phyloP scores from a whole-genome alignment of 2,113 vertebrate genomes.

The Notarius lentiginosus region DNA sequence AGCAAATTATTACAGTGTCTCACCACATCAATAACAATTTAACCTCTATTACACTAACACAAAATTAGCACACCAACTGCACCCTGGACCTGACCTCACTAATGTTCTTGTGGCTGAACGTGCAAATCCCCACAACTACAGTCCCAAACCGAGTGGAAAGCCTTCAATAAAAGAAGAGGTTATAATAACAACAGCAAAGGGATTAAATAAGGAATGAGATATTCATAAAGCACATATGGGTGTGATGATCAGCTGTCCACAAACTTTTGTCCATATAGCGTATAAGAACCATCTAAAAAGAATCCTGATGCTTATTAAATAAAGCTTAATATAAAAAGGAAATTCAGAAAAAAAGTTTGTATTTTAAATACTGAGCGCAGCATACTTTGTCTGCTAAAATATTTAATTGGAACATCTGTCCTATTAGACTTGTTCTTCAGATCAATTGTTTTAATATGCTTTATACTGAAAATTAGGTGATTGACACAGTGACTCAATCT shows the following conservation, averaged over 20 bases:
- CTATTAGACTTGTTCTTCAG: neutral
- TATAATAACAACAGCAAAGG: neutral
- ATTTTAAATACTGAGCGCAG: neutral
- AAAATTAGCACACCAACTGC: neutral
- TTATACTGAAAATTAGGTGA: neutral
- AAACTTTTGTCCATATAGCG: neutral
- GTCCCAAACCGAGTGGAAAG: neutral
- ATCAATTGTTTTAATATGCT: neutral
- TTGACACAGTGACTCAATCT: neutral
- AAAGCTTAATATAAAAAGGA: neutral
- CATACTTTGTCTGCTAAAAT: neutral
- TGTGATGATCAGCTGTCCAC: neutral
- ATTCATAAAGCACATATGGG: neutral
- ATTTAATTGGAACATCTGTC: neutral
- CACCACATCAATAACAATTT: neutral
- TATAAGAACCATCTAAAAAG: neutral
- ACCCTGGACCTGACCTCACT: too few relatives aligned
- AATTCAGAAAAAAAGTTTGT: neutral
- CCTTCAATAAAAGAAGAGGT: neutral
- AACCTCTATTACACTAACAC: slow-evolving; percentile 8
- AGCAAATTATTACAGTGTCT: slow-evolving; percentile 6
- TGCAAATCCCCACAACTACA: neutral
- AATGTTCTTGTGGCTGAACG: neutral
- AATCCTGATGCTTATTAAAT: neutral
- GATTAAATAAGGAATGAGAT: neutral